These are phyloP conservation scores for Aradophagus sp. DNA, from an alignment of 1,140 invertebrate genomes.

Conservation along the genomic window DNA sequence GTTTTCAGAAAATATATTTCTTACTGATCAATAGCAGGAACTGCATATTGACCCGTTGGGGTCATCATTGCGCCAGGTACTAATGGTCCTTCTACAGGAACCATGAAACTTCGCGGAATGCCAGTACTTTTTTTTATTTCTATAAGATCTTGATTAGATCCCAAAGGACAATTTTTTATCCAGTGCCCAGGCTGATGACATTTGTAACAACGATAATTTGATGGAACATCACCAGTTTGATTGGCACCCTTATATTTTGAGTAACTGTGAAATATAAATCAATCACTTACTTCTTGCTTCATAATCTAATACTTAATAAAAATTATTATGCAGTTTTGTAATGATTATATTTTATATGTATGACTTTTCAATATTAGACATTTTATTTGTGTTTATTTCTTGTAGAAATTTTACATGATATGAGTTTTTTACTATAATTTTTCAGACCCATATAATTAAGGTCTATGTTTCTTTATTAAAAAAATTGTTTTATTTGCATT, in stretches of 20 bases:
- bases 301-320: too few relatives aligned
- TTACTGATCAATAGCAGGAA: conserved; percentile 87
- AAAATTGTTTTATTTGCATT: too few relatives aligned
- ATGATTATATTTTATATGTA: too few relatives aligned
- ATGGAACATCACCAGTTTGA: conserved; percentile 90
- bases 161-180: conserved; percentile 94
- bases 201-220: conserved; percentile 93
- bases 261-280: conserved; percentile 80
- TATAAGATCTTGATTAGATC: conserved; percentile 79
- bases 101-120: conserved; percentile 98
- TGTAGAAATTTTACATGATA: too few relatives aligned
- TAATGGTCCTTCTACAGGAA: conserved; percentile 90
- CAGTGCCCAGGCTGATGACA: conserved; percentile 95
- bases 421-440: too few relatives aligned
- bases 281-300: too few relatives aligned
- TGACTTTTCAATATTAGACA: too few relatives aligned
- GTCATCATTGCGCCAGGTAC: conserved; percentile 95
- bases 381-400: too few relatives aligned
- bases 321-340: too few relatives aligned
- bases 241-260: conserved; percentile 89
- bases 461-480: too few relatives aligned
- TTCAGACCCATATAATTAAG: too few relatives aligned
- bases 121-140: conserved; percentile 96
- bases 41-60: conserved; percentile 92
- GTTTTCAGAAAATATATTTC: conserved; percentile 12